These are phyloP conservation scores for Pelvicachromis taeniatus DNA, from an alignment of 2,113 vertebrate species.

Conservation along the genomic window DNA sequence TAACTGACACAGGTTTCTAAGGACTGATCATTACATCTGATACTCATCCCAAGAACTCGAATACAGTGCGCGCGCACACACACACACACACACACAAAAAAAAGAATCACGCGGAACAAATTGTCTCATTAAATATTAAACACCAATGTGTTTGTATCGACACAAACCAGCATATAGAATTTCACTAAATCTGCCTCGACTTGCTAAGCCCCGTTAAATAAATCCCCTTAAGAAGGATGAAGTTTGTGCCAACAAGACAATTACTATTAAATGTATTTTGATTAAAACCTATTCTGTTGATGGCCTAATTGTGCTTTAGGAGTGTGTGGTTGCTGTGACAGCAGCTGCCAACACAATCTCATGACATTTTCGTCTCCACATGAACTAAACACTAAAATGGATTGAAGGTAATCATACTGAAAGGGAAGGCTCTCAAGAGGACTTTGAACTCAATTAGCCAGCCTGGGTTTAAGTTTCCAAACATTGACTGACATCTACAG, in stretches of 20 bases:
- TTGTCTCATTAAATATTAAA: constrained; percentile 60
- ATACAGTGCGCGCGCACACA: too few species aligned
- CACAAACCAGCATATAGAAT: constrained; percentile 16
- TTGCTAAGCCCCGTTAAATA: not conserved
- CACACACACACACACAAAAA: too few species aligned
- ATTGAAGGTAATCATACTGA: not conserved
- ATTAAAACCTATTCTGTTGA: not conserved
- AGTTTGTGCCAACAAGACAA: not conserved
- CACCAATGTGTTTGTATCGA: not conserved
- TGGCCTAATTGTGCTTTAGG: not conserved
- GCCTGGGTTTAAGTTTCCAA: not conserved
- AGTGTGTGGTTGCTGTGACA: not conserved
- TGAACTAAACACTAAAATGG: not conserved
- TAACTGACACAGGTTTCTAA: constrained; percentile 15
- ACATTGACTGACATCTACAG: not conserved
- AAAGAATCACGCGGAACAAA: constrained; percentile 49
- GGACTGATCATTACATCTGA: constrained; percentile 21
- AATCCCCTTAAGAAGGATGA: not conserved
- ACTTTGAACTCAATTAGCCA: not conserved
- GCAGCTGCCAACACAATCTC: not conserved
- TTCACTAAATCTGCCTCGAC: constrained; percentile 8
- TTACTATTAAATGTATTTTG: not conserved
- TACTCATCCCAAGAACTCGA: constrained; percentile 13
- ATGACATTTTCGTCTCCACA: not conserved
- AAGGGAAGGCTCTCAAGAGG: not conserved